Base-by-base conservation (phyloP, 2,888 invertebrate genomes). In the Eurois occulta region DNA sequence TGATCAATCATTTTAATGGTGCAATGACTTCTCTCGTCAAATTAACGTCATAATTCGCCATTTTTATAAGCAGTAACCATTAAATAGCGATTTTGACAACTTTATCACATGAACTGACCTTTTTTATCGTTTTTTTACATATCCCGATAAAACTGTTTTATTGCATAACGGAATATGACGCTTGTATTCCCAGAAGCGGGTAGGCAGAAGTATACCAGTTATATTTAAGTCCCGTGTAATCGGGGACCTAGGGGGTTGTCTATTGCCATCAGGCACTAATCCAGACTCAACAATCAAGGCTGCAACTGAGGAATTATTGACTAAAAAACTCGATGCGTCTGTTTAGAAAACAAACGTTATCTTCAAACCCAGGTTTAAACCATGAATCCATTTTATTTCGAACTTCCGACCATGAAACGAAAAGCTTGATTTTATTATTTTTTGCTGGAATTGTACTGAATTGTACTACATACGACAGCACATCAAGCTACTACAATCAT, bases 21-120 rank as follows among this genome's bases (percentile, higher is more conserved):
- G 8, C 32, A 10, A 21, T 55, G 35, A 16, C 8, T 32, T 52
- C 21, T 72, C 24, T 2, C 28, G n/a, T 13, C n/a, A 55, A 55
- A 55, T 7, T 4, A 72, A 71, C n/a, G 16, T 58, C 21, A 60
- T 38, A 52, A 38, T 52, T n/a, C 35, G 46, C 43, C 46, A 72
- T 71, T 35, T 18, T 38, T 43, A 35, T n/a, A 5, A 46, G 24
- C 21, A 24, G n/a, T 75, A 58, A 18, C 8, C 11, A 79, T 75
- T 11, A 43, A 46, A 46, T 46, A 11, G 18, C 18, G 28, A 52
- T 28, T 76, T 76, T 80, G 70, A 13, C 76, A 52, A 28, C 43
- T n/a, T 76, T 76, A 75, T 76, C 79, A 79, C 67, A 68, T 76
- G 75, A 41, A 65, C 18, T 76, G 75, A 76, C 76, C 76, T 62